Evolutionary conservation across 2,113 vertebrate species (phyloP).

Genomic region (Porphyrio hochstetteri): DNA sequence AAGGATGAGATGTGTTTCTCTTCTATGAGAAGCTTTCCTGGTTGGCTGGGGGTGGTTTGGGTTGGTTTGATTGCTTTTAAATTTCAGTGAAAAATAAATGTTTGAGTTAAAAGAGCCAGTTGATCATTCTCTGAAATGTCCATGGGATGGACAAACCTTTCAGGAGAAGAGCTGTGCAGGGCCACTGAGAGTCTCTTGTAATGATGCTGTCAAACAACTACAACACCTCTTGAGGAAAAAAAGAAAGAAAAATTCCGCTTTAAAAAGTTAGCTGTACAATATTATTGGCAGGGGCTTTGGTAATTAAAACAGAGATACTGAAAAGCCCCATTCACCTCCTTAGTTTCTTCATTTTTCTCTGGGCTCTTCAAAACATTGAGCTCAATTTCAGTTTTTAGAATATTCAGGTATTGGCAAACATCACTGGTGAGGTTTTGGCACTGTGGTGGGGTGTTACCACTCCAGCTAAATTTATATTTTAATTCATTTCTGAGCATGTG

Average conservation of each 20-base stretch:
- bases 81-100: no score
- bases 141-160: not conserved
- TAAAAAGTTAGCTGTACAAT: not conserved
- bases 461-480: not conserved
- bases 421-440: not conserved
- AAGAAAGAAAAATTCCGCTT: not conserved
- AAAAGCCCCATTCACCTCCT: not conserved
- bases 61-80: not conserved
- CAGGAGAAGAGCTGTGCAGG: not conserved
- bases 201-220: not conserved
- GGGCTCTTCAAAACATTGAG: not conserved
- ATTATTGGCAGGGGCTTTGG: not conserved
- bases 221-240: not conserved
- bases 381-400: not conserved
- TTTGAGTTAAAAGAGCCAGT: not conserved
- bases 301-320: not conserved
- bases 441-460: not conserved
- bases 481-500: not conserved
- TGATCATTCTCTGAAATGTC: not conserved
- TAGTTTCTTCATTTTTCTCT: not conserved
- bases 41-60: not conserved
- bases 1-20: not conserved
- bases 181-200: no score
- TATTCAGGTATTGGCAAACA: not conserved
- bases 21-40: not conserved